Base-by-base conservation (phyloP, 2,797 vertebrate genomes). In the Eidolon dupreanum region DNA sequence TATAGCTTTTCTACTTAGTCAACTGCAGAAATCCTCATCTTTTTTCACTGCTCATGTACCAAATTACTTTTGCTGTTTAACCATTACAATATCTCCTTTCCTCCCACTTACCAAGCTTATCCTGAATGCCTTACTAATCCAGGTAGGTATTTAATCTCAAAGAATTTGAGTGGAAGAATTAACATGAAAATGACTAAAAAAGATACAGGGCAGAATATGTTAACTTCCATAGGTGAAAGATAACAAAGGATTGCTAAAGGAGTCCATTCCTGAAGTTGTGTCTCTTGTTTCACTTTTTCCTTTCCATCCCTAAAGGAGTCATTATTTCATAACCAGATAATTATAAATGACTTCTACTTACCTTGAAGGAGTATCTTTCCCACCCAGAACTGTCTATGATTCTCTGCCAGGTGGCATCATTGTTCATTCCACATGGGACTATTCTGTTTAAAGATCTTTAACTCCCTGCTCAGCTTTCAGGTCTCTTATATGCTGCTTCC, bases 261-360 rank as follows among this genome's bases (percentile, higher is more conserved):
- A 68, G n/a, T 92, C n/a, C 41, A 83, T 91, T 84, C 84, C 83
- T 53, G 15, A 94, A 33, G 53, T 28, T 65, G 3, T 88, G 10
- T 79, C 24, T 83, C 16, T 16, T 33, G 55, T 77, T 82, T 82
- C 13, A 74, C 4, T 65, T 61, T 81, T 78, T 70, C 36, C 68
- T 63, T 88, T 92, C 63, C 57, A 46, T 88, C 65, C 46, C 38
- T 77, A 77, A 84, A n/a, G 24, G 73, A 94, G 24, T 88, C 41
- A 94, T 63, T 31, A 88, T 61, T 87, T 91, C 22, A 78, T 66
- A 82, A 41, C n/a, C 41, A 94, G 38, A 49, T 88, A 71, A 91
- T 57, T 77, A 71, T 41, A 96, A 87, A 85, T 46, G 53, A 13
- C 33, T 68, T 20, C n/a, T 81, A 74, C 11, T 87, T 75, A 74